Percentiles rank a stretch among this genome's conserved stretches.
Evolutionary conservation across 2,113 vertebrate genomes (phyloP).

Genomic region (Lophotis ruficrista): DNA sequence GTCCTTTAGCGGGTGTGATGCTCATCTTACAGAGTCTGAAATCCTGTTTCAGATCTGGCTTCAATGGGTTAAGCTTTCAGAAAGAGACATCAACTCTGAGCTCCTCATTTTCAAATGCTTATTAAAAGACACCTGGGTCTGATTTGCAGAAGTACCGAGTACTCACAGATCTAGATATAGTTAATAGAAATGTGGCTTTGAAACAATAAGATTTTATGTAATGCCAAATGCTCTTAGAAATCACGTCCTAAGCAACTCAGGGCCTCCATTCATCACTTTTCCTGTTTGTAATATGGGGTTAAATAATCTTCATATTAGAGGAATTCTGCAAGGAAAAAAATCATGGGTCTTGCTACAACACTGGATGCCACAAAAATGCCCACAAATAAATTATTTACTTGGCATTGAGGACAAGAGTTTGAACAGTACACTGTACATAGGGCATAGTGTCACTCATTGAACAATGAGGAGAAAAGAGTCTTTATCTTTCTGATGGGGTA

Average conservation of each 20-base stretch:
- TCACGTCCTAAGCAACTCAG: not conserved
- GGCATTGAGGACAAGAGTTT: not conserved
- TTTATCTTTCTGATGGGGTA: not conserved
- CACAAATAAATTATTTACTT: not conserved
- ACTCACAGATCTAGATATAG: not conserved
- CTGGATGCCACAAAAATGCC: not conserved
- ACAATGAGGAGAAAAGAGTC: not conserved
- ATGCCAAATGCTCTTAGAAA: not conserved
- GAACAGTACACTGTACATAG: not conserved
- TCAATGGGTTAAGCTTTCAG: not conserved
- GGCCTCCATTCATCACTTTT: not conserved
- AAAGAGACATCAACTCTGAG: not conserved
- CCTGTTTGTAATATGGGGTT: not conserved
- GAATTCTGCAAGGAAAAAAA: not conserved
- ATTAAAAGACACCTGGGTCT: not conserved
- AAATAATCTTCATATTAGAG: not conserved
- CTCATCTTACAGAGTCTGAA: not conserved
- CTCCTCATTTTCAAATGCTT: slow-evolving; percentile 5
- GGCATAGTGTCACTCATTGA: not conserved
- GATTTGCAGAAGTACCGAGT: not conserved
- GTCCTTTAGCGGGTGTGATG: not conserved
- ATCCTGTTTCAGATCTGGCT: not conserved
- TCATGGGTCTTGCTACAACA: not conserved
- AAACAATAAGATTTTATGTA: not conserved
- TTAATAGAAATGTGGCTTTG: not conserved